Conservation (phyloP, 2,888 invertebrate genomes). For the Blastobasis adustella region DNA sequence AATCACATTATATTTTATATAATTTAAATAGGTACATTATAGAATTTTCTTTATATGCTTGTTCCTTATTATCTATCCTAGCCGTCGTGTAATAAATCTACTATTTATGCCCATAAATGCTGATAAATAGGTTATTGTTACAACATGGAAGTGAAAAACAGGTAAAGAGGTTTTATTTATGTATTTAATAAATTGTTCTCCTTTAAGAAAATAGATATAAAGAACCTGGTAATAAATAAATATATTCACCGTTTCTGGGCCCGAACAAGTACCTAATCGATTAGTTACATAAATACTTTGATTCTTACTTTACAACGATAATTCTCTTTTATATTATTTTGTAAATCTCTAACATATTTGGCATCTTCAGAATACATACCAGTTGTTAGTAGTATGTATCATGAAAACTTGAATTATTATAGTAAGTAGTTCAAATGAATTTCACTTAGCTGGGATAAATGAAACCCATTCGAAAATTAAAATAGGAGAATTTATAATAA, state of each 20-base stretch:
- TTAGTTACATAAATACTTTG: constrained; percentile 33
- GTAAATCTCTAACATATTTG: too few species aligned
- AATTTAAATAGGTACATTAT: constrained; percentile 65
- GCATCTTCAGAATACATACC: constrained; percentile 24
- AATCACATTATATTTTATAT: constrained; percentile 75
- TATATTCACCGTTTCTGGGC: constrained; percentile 41
- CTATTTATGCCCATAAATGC: constrained; percentile 21
- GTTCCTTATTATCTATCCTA: constrained; percentile 47
- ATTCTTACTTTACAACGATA: constrained; percentile 45
- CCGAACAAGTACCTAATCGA: constrained; percentile 42
- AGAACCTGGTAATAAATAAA: constrained; percentile 32
- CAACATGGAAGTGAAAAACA: constrained; percentile 43
- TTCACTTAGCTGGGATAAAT: constrained; percentile 65
- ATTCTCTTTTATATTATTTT: constrained; percentile 45
- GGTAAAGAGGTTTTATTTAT: constrained; percentile 29
- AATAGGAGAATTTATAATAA: constrained; percentile 5
- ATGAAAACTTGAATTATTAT: constrained; percentile 17
- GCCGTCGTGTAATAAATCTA: constrained; percentile 38
- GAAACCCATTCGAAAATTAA: constrained; percentile 44
- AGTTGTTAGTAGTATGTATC: constrained; percentile 16
- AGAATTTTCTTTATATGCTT: constrained; percentile 57
- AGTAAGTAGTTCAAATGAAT: constrained; percentile 43
- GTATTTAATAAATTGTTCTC: constrained; percentile 43
- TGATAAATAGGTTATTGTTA: constrained; percentile 20
- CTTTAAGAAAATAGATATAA: constrained; percentile 56